Evolutionary conservation across 2,888 invertebrate species (phyloP).

Genomic region (Resseliella maxima): DNA sequence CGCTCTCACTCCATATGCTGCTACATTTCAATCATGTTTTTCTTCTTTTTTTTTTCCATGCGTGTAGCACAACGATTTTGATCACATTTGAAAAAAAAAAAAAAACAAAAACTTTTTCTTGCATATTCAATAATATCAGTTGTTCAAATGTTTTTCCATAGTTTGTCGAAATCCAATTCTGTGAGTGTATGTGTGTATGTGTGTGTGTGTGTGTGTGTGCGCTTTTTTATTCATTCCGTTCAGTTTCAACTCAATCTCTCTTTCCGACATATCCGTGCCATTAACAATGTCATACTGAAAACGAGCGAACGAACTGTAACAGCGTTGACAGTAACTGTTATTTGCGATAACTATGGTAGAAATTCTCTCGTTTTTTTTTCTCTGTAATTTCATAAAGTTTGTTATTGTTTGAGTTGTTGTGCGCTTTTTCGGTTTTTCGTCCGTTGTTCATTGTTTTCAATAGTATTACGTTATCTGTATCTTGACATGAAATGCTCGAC

Average conservation of each 20-base stretch:
- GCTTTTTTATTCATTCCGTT: background rate
- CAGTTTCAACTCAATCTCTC: background rate
- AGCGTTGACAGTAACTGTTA: slow-evolving; percentile 43
- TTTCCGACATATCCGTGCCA: slow-evolving; percentile 51
- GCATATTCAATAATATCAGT: slow-evolving; percentile 53
- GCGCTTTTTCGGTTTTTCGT: background rate
- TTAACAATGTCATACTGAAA: slow-evolving; percentile 51
- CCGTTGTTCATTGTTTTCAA: slow-evolving; percentile 53
- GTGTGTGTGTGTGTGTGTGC: too few species aligned
- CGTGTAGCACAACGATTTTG: slow-evolving; percentile 21
- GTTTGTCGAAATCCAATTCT: slow-evolving; percentile 45
- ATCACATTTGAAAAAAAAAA: slow-evolving; percentile 46
- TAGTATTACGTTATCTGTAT: slow-evolving; percentile 52
- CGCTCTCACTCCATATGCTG: background rate
- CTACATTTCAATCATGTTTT: slow-evolving; percentile 15
- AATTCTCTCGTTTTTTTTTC: too few species aligned
- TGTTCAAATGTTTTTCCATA: slow-evolving; percentile 27
- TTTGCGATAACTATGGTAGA: slow-evolving; percentile 28
- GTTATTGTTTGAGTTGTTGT: slow-evolving; percentile 53
- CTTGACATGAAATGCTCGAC: slow-evolving; percentile 51
- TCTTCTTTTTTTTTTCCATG: background rate
- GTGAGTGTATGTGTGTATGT: background rate
- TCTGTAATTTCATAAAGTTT: slow-evolving; percentile 53
- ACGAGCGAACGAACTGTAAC: slow-evolving; percentile 45
- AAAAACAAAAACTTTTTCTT: slow-evolving; percentile 39